These are phyloP conservation scores for Phoeniculus purpureus DNA, from an alignment of 2,797 vertebrate genomes.

Conservation along the genomic window DNA sequence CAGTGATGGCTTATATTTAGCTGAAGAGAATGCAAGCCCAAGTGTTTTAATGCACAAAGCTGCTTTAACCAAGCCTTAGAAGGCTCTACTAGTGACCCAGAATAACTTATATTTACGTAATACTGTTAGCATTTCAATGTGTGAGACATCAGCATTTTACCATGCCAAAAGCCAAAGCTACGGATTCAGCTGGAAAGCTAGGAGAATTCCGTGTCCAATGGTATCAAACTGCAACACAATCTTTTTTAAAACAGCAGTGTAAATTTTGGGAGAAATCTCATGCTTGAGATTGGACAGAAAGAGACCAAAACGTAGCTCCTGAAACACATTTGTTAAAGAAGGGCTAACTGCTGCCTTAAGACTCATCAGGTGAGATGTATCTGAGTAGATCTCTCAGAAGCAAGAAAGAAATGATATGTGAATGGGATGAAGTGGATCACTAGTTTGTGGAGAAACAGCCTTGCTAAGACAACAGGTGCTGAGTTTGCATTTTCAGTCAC, in stretches of 20 bases:
- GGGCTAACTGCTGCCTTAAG: not conserved
- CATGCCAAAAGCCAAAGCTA: constrained; percentile 48
- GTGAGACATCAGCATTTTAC: constrained; percentile 24
- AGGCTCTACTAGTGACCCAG: constrained; percentile 15
- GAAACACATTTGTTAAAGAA: not conserved
- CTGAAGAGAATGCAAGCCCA: not conserved
- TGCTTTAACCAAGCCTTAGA: not conserved
- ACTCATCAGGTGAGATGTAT: not conserved
- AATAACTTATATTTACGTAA: constrained; percentile 66
- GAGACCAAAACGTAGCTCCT: not conserved
- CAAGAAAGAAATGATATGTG: not conserved
- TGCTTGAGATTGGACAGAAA: not conserved
- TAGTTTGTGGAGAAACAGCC: not conserved
- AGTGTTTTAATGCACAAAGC: not conserved
- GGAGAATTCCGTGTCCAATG: constrained; percentile 10
- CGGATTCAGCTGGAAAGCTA: constrained; percentile 40
- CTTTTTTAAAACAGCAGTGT: not conserved
- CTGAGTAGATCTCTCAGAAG: not conserved
- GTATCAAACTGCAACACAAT: constrained; percentile 10
- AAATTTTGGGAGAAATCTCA: not conserved
- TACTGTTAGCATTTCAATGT: constrained; percentile 45
- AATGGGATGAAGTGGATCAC: not conserved
- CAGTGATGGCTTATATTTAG: too few relatives aligned
- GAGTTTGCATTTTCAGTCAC: not conserved
- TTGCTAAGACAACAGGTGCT: accelerated